Evolutionary conservation across 2,888 invertebrate species (phyloP), one percentile per base, ranked within the genome.

Genomic region (Stenolophus ochropezus): DNA sequence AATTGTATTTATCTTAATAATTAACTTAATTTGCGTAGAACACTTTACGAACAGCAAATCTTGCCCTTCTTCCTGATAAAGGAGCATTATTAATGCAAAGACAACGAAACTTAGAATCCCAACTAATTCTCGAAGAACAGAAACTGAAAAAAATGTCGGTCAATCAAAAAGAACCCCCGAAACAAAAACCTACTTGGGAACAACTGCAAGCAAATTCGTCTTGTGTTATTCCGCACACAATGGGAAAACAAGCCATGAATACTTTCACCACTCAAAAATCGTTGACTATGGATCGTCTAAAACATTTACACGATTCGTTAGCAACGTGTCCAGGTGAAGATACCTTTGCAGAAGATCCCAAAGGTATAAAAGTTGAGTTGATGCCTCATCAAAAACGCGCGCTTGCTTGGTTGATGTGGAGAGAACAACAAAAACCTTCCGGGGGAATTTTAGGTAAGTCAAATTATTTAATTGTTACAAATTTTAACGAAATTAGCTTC

Each of bases 391-490:
- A 98, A 88, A 91, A 92, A 83, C 94, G 95, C 86, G 98, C 96
- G 0, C 89, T 98, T 0, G 92, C 94, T 8, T 98, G 98, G 98
- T 90, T 98, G 86, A 86, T 91, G 18, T 98, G 97, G 97, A 90
- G 98, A 18, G 98, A 98, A 90, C 90, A 91, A n/a, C 96, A 97
- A 88, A 94, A 93, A 75, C 96, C 96, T 0, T 89, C 93, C 42
- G 97, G 97, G 0, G 98, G 98, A 11, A 95, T 98, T 84, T 91
- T 98, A 73, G 96, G 96, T 92, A 90, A 61, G n/a, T n/a, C n/a
- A n/a, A n/a, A n/a, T n/a, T n/a, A n/a, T n/a, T n/a, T n/a, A n/a
- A n/a, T n/a, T n/a, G n/a, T n/a, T n/a, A n/a, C n/a, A n/a, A n/a
- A n/a, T n/a, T n/a, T n/a, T n/a, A n/a, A n/a, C n/a, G n/a, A n/a